phyloP scores from a whole-genome alignment of 2,113 vertebrate genomes.

The Laterallus jamaicensis region DNA sequence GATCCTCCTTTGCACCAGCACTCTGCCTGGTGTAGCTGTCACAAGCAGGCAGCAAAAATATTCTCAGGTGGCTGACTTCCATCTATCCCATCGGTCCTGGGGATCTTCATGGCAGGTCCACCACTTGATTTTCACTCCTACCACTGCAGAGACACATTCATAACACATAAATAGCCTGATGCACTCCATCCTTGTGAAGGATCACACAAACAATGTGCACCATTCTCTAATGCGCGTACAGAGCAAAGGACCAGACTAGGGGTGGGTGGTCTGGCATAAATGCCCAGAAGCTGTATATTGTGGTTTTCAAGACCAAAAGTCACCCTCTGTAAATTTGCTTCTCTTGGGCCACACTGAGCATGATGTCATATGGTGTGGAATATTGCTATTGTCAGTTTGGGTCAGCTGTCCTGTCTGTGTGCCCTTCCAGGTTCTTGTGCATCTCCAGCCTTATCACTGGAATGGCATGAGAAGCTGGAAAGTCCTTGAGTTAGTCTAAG shows the following conservation, averaged over 20 bases:
- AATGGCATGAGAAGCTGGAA: no score
- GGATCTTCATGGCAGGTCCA: fast-evolving
- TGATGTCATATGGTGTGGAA: no score
- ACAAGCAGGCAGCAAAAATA: neutral
- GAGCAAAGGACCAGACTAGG: neutral
- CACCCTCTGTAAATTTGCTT: neutral
- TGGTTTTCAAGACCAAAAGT: neutral
- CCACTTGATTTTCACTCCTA: neutral
- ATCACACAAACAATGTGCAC: neutral
- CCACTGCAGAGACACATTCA: fast-evolving
- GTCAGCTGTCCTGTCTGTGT: no score
- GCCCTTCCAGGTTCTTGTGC: no score
- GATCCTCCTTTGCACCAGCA: neutral
- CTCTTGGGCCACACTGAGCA: neutral
- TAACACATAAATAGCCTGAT: fast-evolving
- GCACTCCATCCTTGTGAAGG: fast-evolving
- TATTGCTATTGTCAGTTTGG: no score
- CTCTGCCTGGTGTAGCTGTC: neutral
- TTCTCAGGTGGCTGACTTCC: neutral
- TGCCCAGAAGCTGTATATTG: neutral
- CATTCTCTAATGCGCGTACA: fast-evolving
- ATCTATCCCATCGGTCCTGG: neutral
- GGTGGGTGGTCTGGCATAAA: no score
- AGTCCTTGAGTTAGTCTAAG: no score
- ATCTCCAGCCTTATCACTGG: no score